These are phyloP conservation scores for Yponomeuta malinellus DNA, from an alignment of 2,888 invertebrate species.

Conservation along the genomic window DNA sequence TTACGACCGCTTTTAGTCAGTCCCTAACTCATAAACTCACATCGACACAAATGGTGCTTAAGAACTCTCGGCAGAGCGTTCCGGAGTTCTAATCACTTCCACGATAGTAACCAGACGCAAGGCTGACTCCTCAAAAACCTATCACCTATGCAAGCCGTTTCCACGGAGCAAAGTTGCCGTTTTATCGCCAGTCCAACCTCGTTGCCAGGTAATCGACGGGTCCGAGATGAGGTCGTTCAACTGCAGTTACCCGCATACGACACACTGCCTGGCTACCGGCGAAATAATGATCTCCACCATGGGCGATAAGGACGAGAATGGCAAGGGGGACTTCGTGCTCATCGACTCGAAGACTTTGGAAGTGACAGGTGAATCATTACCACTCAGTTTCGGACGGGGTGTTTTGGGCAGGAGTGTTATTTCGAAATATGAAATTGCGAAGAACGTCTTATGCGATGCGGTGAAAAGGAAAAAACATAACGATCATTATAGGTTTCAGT, in stretches of 20 bases:
- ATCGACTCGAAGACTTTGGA: constrained; percentile 88
- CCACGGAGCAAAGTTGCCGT: constrained; percentile 16
- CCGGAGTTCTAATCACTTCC: too few relatives aligned
- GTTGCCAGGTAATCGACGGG: constrained; percentile 83
- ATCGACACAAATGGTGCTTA: too few relatives aligned
- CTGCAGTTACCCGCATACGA: constrained; percentile 92
- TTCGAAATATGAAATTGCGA: background rate
- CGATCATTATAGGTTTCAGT: too few relatives aligned
- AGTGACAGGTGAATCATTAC: constrained; percentile 75
- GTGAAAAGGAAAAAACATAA: too few relatives aligned
- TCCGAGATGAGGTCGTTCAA: constrained; percentile 84
- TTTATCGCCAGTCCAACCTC: constrained; percentile 39
- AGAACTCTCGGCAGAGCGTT: too few relatives aligned
- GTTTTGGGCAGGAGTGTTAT: background rate
- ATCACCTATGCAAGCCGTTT: background rate
- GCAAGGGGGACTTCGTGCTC: constrained; percentile 90
- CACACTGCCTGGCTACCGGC: constrained; percentile 94
- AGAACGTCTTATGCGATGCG: too few relatives aligned
- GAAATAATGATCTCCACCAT: constrained; percentile 96
- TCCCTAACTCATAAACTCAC: too few relatives aligned
- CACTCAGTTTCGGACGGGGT: background rate
- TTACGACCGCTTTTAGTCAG: too few relatives aligned
- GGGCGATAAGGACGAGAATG: constrained; percentile 91
- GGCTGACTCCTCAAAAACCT: too few relatives aligned
- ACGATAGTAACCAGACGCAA: too few relatives aligned